These are phyloP conservation scores for Plodia interpunctella DNA, from an alignment of 1,140 invertebrate species.

Conservation along the genomic window DNA sequence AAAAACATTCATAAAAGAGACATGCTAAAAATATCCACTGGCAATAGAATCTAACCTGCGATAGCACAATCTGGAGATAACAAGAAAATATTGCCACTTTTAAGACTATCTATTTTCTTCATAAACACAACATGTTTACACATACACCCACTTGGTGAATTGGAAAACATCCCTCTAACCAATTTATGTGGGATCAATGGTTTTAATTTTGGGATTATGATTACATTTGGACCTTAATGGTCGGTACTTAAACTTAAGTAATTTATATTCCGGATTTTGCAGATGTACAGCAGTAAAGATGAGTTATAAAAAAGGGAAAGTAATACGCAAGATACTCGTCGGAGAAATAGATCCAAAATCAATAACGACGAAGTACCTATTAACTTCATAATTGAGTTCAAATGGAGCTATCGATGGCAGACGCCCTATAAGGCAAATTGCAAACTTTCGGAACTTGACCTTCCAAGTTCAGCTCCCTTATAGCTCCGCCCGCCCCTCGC, in stretches of 20 bases:
- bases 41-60: not conserved
- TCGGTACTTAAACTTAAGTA: too few relatives aligned
- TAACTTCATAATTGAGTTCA: conserved; percentile 29
- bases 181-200: too few relatives aligned
- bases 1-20: not conserved
- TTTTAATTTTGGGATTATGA: too few relatives aligned
- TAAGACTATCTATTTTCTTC: not conserved
- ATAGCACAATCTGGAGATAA: not conserved
- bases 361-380: conserved; percentile 25
- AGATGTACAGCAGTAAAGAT: too few relatives aligned
- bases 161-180: too few relatives aligned
- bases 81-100: not conserved
- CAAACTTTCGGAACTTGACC: conserved; percentile 57
- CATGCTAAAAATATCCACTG: not conserved
- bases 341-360: conserved; percentile 17
- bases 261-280: too few relatives aligned
- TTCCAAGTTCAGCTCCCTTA: conserved; percentile 47
- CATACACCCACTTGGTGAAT: too few relatives aligned
- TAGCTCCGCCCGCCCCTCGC: conserved; percentile 21
- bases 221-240: too few relatives aligned
- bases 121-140: not conserved
- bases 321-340: not conserved
- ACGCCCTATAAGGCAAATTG: conserved; percentile 46
- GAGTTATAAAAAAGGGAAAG: too few relatives aligned
- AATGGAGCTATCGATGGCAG: conserved; percentile 25